These are phyloP conservation scores for Diachasma alloeum DNA, from an alignment of 1,140 invertebrate species.

Conservation along the genomic window DNA sequence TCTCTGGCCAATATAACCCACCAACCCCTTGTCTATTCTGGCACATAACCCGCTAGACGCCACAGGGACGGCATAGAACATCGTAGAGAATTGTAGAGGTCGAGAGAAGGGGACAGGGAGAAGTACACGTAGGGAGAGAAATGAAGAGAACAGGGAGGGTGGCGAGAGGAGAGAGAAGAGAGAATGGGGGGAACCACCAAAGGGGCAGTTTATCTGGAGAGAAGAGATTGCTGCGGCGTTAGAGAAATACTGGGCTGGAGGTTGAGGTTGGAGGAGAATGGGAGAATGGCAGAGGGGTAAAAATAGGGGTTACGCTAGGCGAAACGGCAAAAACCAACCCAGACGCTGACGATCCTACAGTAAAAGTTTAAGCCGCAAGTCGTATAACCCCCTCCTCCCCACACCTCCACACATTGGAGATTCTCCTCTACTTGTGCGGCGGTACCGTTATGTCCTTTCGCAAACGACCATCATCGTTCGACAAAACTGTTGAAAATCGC, in stretches of 20 bases:
- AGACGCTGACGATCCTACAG: constrained; percentile 53
- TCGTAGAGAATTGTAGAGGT: background rate
- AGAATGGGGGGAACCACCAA: background rate
- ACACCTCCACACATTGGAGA: too few relatives aligned
- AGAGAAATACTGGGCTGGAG: constrained; percentile 25
- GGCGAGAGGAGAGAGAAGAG: too few relatives aligned
- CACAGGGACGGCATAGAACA: constrained; percentile 8
- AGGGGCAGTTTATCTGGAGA: constrained; percentile 42
- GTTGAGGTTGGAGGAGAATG: background rate
- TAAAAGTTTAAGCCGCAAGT: constrained; percentile 56
- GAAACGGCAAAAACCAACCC: constrained; percentile 42
- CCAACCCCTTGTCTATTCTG: constrained; percentile 34
- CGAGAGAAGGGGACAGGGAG: background rate
- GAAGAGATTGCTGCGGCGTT: constrained; percentile 43
- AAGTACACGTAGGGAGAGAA: background rate
- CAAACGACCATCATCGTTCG: constrained; percentile 49
- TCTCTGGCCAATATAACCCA: background rate
- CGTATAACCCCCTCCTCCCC: constrained; percentile 39
- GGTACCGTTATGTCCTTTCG: constrained; percentile 41
- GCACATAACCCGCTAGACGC: constrained; percentile 41
- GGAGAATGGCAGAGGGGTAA: constrained; percentile 2
- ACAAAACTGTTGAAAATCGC: constrained; percentile 48
- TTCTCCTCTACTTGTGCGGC: background rate
- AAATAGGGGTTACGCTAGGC: background rate
- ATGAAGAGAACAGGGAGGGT: background rate